Evolutionary conservation across 1,140 invertebrate species (phyloP).

Genomic region (Drosophila kanapiae): DNA sequence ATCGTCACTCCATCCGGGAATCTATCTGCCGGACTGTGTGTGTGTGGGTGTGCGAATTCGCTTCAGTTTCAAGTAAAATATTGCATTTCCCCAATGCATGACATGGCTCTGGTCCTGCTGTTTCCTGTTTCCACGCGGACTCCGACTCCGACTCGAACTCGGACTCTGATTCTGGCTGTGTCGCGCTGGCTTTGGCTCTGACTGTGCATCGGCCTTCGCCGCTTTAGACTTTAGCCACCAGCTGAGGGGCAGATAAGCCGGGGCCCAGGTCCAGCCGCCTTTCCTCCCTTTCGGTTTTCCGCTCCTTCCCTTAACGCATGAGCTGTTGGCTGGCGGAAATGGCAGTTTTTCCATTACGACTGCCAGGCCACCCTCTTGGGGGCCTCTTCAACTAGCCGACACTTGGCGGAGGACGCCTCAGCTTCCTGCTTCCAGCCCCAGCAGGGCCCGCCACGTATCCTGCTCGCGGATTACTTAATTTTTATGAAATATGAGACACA

Average conservation of each 20-base stretch:
- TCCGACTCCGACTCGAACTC: not conserved
- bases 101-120: slow-evolving; percentile 26
- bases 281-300: slow-evolving; percentile 1
- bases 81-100: slow-evolving; percentile 75
- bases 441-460: not conserved
- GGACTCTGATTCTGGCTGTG: not conserved
- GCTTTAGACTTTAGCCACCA: slow-evolving; percentile 36
- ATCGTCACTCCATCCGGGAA: slow-evolving; percentile 42
- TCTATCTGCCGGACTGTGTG: slow-evolving; percentile 41
- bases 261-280: not conserved
- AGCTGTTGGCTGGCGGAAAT: slow-evolving; percentile 68
- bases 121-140: slow-evolving; percentile 9
- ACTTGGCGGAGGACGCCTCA: slow-evolving; percentile 7
- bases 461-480: slow-evolving; percentile 72
- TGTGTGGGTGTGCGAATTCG: slow-evolving; percentile 47
- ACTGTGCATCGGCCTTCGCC: not conserved
- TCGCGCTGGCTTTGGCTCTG: slow-evolving; percentile 8
- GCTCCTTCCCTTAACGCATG: slow-evolving; percentile 46
- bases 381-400: slow-evolving; percentile 49
- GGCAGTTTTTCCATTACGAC: slow-evolving; percentile 78
- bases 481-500: slow-evolving; percentile 76
- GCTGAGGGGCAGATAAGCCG: slow-evolving; percentile 50
- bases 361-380: slow-evolving; percentile 46
- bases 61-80: slow-evolving; percentile 78
- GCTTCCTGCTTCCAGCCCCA: not conserved